Percentiles rank a stretch among this genome's conserved stretches.
Conservation (phyloP, 2,888 invertebrate genomes). For the Ichneumon xanthorius region DNA sequence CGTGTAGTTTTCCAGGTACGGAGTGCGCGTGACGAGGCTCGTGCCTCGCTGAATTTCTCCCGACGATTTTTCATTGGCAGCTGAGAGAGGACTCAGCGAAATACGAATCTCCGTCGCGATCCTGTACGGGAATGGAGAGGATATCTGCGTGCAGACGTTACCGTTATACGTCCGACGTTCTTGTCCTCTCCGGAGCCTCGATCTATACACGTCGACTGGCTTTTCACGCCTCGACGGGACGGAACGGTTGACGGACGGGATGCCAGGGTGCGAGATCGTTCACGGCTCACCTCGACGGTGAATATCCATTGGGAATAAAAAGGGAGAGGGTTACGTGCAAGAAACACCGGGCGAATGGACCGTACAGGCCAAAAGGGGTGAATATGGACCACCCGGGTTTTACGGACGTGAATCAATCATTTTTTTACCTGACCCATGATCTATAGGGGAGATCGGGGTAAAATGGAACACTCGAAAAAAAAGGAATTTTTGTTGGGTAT, state of each 20-base stretch:
- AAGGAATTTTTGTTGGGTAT: no score
- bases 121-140: not conserved
- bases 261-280: slow-evolving; percentile 32
- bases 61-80: slow-evolving; percentile 22
- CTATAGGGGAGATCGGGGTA: no score
- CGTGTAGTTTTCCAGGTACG: slow-evolving; percentile 28
- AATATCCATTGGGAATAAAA: slow-evolving; percentile 15
- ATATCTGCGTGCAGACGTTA: not conserved
- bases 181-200: slow-evolving; percentile 28
- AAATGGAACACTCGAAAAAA: no score
- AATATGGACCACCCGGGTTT: not conserved
- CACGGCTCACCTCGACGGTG: not conserved
- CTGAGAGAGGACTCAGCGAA: slow-evolving; percentile 3
- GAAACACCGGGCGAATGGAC: not conserved
- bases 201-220: slow-evolving; percentile 50
- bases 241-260: slow-evolving; percentile 62
- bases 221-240: slow-evolving; percentile 61
- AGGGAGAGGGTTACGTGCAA: not conserved
- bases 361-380: not conserved
- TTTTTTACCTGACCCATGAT: no score
- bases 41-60: slow-evolving; percentile 12
- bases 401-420: no score
- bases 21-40: not conserved
- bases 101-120: not conserved
- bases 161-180: not conserved